Evolutionary conservation across 2,797 vertebrate genomes (phyloP).

Genomic region (Myoxocephalus aenaeus): DNA sequence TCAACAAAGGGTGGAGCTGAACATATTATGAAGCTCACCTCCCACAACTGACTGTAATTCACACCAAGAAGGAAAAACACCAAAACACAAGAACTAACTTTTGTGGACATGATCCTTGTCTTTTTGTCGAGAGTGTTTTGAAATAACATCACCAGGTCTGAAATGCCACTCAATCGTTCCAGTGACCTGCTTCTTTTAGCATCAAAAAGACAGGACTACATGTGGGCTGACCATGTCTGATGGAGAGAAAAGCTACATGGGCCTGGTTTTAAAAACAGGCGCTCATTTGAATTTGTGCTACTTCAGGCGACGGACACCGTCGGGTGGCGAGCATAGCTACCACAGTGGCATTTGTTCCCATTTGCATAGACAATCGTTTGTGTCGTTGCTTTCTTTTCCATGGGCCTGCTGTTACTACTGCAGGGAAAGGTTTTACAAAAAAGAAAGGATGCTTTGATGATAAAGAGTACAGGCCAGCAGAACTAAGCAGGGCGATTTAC

Average conservation of each 20-base stretch:
- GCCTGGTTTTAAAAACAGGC: slow-evolving; percentile 38
- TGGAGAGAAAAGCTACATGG: slow-evolving; percentile 21
- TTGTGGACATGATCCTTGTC: slow-evolving; percentile 8
- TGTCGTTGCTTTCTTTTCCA: slow-evolving; percentile 56
- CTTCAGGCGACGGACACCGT: slow-evolving; percentile 49
- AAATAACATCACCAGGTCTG: slow-evolving; percentile 10
- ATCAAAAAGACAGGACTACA: slow-evolving; percentile 22
- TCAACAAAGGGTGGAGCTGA: slow-evolving; percentile 40
- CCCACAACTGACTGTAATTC: slow-evolving; percentile 40
- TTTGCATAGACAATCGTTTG: slow-evolving; percentile 76
- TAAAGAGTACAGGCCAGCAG: slow-evolving; percentile 15
- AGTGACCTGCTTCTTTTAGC: slow-evolving; percentile 29
- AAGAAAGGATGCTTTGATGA: slow-evolving; percentile 25
- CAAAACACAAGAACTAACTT: slow-evolving; percentile 10
- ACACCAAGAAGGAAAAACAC: slow-evolving; percentile 16
- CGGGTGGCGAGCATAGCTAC: slow-evolving; percentile 55
- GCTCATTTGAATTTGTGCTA: slow-evolving; percentile 78
- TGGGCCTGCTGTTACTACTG: slow-evolving; percentile 37
- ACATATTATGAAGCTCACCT: slow-evolving; percentile 37
- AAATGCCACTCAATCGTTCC: neutral
- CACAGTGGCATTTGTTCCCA: slow-evolving; percentile 71
- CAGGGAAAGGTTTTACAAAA: slow-evolving; percentile 25
- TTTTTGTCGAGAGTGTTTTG: slow-evolving; percentile 7
- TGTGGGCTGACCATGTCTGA: slow-evolving; percentile 35
- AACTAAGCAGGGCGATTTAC: slow-evolving; percentile 8